Evolutionary conservation across 2,113 vertebrate genomes (phyloP), one percentile per base, ranked within the genome.

Genomic region (Setophaga coronata): DNA sequence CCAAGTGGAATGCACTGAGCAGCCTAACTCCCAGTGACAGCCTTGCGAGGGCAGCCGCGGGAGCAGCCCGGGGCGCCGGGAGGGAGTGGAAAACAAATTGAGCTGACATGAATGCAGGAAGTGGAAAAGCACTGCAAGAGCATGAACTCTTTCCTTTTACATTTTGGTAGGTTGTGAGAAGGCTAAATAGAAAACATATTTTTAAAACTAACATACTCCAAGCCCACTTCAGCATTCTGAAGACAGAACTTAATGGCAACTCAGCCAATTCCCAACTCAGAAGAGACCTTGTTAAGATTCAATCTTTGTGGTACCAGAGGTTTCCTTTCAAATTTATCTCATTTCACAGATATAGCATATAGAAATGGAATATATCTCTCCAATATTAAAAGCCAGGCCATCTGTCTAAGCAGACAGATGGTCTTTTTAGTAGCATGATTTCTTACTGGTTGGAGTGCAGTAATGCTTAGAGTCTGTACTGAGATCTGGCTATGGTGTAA

Each of bases 21-120:
- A 91, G 79, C 70, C 54, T 95, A 82, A 96, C 72, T 86, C 42
- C 42, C 65, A 24, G 3, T 91, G 94, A 96, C 89, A 95, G 90
- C 43, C 60, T 51, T 33, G 74, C 0, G 0, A 95, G 90, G 81
- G 74, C 83, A 88, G 86, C 84, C 11, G 3, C 73, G 9, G 58
- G 87, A 95, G 89, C 74, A 82, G 93, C 93, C 90, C 0, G 1
- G 28, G 87, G 86, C 2, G 0, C 42, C 6, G 7, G 28, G 19
- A 92, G n/a, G 60, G 60, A 91, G 42, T 4, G 17, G 38, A 18
- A 56, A 79, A n/a, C 65, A 94, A 91, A 89, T 56, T 0, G 2
- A 88, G 91, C 80, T 95, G 93, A 89, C 92, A 47, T 20, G 65
- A 82, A 77, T 29, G 54, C 85, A 85, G 73, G 62, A 89, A 93